phyloP scores from a whole-genome alignment of 2,797 vertebrate species.

The Gobio occitaniae region DNA sequence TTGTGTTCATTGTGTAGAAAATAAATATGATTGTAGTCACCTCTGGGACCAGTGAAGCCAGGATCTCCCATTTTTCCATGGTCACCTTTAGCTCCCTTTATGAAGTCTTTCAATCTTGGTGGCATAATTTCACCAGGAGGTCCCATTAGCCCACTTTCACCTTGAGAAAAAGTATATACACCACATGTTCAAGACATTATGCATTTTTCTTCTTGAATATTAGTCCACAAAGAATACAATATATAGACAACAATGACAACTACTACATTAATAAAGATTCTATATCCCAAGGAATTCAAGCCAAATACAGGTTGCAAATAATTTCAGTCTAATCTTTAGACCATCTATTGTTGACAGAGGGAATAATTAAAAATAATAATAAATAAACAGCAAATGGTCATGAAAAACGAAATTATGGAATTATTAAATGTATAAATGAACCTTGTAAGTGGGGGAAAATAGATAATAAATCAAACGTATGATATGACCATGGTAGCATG shows the following conservation, averaged over 20 bases:
- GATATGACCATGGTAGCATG: no score
- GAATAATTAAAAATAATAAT: background rate
- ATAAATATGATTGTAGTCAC: constrained; percentile 69
- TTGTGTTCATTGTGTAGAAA: background rate
- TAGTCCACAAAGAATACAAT: background rate
- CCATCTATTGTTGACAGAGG: background rate
- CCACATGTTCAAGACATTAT: background rate
- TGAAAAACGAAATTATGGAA: background rate
- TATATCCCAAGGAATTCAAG: background rate
- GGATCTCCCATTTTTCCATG: constrained; percentile 75
- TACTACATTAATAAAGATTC: background rate
- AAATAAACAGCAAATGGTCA: background rate
- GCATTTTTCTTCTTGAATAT: background rate
- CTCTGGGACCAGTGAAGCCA: constrained; percentile 86
- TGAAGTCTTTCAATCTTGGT: constrained; percentile 69
- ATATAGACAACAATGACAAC: background rate
- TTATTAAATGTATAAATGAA: background rate
- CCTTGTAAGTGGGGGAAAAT: background rate
- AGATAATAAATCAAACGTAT: background rate
- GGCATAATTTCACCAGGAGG: constrained; percentile 79
- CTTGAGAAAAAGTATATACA: constrained; percentile 68
- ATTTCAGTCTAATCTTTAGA: background rate
- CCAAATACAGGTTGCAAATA: background rate
- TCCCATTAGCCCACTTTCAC: constrained; percentile 86
- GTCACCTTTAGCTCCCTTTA: constrained; percentile 92